Evolutionary conservation across 2,888 invertebrate genomes (phyloP).

Genomic region (Lasioglossum villosulum): DNA sequence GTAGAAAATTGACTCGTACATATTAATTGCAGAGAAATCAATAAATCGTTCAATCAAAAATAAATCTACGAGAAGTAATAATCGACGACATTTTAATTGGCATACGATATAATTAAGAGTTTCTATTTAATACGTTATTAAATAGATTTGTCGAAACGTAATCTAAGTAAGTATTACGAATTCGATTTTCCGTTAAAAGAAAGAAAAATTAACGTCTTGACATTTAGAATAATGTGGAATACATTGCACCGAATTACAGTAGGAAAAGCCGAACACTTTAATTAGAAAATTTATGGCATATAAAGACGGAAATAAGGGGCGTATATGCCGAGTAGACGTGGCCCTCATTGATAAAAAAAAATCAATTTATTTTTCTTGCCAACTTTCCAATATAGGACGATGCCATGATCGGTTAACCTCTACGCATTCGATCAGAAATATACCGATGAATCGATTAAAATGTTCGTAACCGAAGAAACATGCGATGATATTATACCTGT

Average conservation of each 20-base stretch:
- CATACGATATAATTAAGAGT: slow-evolving; percentile 21
- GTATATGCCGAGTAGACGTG: slow-evolving; percentile 70
- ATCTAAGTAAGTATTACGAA: slow-evolving; percentile 7
- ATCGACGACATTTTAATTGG: background rate
- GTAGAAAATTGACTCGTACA: slow-evolving; percentile 2
- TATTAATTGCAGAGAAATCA: slow-evolving; percentile 16
- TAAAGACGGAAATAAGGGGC: slow-evolving; percentile 75
- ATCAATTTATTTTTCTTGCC: slow-evolving; percentile 57
- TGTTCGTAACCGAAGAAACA: slow-evolving; percentile 22
- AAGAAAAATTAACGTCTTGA: slow-evolving; percentile 16
- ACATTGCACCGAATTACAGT: background rate
- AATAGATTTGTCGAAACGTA: background rate
- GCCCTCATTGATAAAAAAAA: slow-evolving; percentile 63
- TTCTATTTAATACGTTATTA: background rate
- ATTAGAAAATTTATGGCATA: slow-evolving; percentile 43
- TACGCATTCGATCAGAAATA: slow-evolving; percentile 17
- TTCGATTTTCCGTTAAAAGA: background rate
- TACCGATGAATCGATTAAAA: slow-evolving; percentile 19
- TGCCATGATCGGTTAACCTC: slow-evolving; percentile 59
- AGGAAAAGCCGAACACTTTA: slow-evolving; percentile 20
- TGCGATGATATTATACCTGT: slow-evolving; percentile 68
- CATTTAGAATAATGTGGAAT: slow-evolving; percentile 4
- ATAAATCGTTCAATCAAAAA: background rate
- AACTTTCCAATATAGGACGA: slow-evolving; percentile 37
- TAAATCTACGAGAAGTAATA: background rate